Evolutionary conservation across 2,113 vertebrate species (phyloP), one percentile per base, ranked within the genome.

Genomic region (Lonchura striata): DNA sequence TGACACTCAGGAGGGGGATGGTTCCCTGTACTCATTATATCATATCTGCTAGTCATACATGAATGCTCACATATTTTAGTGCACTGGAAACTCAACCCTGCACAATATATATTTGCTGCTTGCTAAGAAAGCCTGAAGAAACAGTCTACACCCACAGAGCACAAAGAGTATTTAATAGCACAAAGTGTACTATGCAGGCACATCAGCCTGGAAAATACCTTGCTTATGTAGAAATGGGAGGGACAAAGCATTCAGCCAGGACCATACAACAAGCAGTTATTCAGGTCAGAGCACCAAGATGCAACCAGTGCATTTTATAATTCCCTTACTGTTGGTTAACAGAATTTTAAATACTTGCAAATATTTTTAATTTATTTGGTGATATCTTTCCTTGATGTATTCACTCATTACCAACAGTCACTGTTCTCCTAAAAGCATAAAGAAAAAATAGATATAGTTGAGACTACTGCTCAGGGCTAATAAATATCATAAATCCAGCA

Each of bases 401-500:
- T 96, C 25, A 44, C 46, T 94, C 78, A 92, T 97, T 97, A 96
- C 81, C 74, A 97, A 74, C 66, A 86, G 33, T 27, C 33, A 30
- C 8, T 63, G 31, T 33, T 92, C 49, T 94, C 97, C 52, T 76
- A 96, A 87, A 95, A 94, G 52, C 63, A 83, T 65, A 31, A 64
- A 64, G 11, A 15, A 96, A 39, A 33, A 30, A 49, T 3, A 39
- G 18, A 82, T 64, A 37, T 91, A 92, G 69, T 94, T 49, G 17
- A 97, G 88, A 96, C 44, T 89, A 92, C 31, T 76, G 78, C 92
- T 33, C 7, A 96, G 59, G 93, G 88, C 63, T 93, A 96, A 96
- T 75, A 95, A 72, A 97, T 95, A 95, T 96, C 86, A 95, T 92
- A 95, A 95, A 95, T 92, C 18, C 42, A 87, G 15, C 49, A 90